A percentile compares a stretch with the other conserved stretches of the same genome.
Evolutionary conservation across 2,888 invertebrate genomes (phyloP).

Genomic region (Eilema sororculum): DNA sequence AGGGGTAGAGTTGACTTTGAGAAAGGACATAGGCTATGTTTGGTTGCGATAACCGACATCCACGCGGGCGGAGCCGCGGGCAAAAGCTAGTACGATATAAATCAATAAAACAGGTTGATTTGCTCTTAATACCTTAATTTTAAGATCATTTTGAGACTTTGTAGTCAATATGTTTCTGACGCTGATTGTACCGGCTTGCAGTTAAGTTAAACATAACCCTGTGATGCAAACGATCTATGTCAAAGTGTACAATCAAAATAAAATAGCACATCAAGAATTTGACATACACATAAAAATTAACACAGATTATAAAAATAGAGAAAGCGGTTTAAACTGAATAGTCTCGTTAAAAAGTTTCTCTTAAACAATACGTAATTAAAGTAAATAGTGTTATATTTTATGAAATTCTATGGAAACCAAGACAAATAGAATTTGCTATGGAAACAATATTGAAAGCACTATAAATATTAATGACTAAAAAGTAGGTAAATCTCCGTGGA

Average conservation of each 20-base stretch:
- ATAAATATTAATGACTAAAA: conserved; percentile 20
- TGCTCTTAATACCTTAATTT: too few relatives aligned
- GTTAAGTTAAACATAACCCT: background rate
- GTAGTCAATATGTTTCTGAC: too few relatives aligned
- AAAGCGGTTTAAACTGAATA: conserved; percentile 24
- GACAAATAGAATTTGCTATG: conserved; percentile 24
- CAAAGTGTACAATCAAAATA: conserved; percentile 7
- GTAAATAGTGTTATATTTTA: conserved; percentile 39
- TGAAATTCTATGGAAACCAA: conserved; percentile 26
- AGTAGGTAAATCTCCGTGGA: conserved; percentile 16
- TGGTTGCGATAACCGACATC: too few relatives aligned
- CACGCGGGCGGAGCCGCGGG: too few relatives aligned
- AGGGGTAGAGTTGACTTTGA: too few relatives aligned
- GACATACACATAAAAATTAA: conserved; percentile 7
- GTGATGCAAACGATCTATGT: background rate
- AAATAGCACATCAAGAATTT: background rate
- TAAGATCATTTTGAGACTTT: too few relatives aligned
- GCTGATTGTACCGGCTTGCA: background rate
- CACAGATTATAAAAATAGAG: conserved; percentile 20
- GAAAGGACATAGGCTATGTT: too few relatives aligned
- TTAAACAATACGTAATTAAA: conserved; percentile 45
- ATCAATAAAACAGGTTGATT: too few relatives aligned
- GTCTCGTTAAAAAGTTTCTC: conserved; percentile 18
- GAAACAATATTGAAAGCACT: conserved; percentile 12
- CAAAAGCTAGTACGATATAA: too few relatives aligned